Evolutionary conservation across 2,797 vertebrate genomes (phyloP), one percentile per base, ranked within the genome.

Genomic region (Dipus sagitta): DNA sequence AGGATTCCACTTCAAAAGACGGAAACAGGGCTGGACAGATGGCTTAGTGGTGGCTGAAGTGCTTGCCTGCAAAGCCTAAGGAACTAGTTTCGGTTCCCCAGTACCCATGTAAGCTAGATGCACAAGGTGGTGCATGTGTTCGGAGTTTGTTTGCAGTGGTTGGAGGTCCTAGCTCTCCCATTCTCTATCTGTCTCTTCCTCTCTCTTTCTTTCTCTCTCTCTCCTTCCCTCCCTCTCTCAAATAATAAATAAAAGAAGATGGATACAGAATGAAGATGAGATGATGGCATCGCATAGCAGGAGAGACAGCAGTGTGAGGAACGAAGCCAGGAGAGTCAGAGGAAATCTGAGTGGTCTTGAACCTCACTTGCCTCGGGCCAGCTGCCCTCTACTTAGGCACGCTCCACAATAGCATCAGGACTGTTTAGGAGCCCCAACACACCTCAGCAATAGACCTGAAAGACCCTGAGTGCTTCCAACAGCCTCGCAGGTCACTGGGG

Each of bases 311-410:
- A 21, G 0, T 1, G 34, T 52, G 58, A 71, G 58, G 1, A 0
- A 21, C 42, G 70, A 17, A 78, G 20, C 26, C 4, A 6, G 42
- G 4, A 32, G 42, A 8, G 62, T 42, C 70, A 62, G 6, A 6
- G 42, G 42, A 47, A 47, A 47, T 70, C 23, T 1, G 52, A 68
- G 62, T 18, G 70, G 11, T 75, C 60, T 52, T 60, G 26, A 75
- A 24, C 24, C 23, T 3, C 0, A 12, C 23, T 20, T 77, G 24
- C 38, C 2, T 28, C 65, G 3, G 0, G 17, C 23, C 62, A n/a
- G 85, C 60, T 11, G 10, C 60, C 54, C 65, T 84, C 14, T 15
- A 72, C 32, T 74, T 17, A 32, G 38, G 54, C 24, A 71, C 58
- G 9, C 1, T 34, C 38, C 3, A 13, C 28, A 42, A 15, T 15